Base-by-base conservation (phyloP, 2,797 vertebrate species). In the Anas acuta region DNA sequence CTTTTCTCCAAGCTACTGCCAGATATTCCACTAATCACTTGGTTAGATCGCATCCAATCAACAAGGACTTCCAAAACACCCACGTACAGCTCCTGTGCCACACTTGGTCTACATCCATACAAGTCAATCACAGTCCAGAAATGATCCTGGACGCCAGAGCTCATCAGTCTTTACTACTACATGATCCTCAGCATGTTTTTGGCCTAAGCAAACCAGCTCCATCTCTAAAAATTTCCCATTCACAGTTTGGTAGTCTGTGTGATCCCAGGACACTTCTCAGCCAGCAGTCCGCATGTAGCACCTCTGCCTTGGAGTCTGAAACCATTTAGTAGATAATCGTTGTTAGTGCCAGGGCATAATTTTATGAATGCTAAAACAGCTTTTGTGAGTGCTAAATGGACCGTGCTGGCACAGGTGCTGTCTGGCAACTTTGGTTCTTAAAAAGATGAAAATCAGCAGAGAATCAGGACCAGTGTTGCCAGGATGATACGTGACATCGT, bases 81-180 rank as follows among this genome's bases (percentile, higher is more conserved):
- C 58, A 21, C 0, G 0, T n/a, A 17, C 7, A 60, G 22, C 20
- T 67, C 39, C 56, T 30, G 16, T 43, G 35, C 8, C 28, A 57
- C 7, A 5, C 2, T n/a, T 43, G 26, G 11, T 33, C 39, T 19
- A 41, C n/a, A 11, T 28, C 45, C 41, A 28, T 51, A 56, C 37
- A 84, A 47, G 18, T 26, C 30, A 67, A 12, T 58, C 0, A 35
- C 14, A 33, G 23, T 62, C 12, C n/a, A 39, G 11, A 61, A 67
- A 32, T 3, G 21, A 39, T 21, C 28, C 47, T 28, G 35, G 41
- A 43, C 10, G 39, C 23, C n/a, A 13, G 28, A 33, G 32, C 28
- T 80, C 5, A 1, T 5, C 2, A 1, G 35, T 17, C 9, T 5
- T 32, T 43, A 43, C 22, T 26, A 26, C 0, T 0, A 13, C 14